Evolutionary conservation across 1,140 invertebrate species (phyloP).

Genomic region (Micrasema longulum): DNA sequence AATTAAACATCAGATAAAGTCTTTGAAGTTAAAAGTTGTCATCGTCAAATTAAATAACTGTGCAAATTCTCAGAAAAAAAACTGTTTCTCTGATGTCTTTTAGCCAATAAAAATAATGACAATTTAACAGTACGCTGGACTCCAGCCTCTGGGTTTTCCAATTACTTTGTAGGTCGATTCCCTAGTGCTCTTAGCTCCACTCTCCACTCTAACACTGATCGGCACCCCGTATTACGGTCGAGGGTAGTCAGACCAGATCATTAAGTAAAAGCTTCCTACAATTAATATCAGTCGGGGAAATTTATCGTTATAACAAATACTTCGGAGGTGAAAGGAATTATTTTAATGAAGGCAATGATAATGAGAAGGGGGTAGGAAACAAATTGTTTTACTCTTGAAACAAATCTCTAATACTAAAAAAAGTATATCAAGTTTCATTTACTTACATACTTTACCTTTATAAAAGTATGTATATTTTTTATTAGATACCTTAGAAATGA

Average conservation of each 20-base stretch:
- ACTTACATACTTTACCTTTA: too few relatives aligned
- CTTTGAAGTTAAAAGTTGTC: too few relatives aligned
- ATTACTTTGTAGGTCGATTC: constrained; percentile 39
- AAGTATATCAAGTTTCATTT: too few relatives aligned
- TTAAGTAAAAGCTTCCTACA: constrained; percentile 42
- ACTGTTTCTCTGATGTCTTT: not conserved
- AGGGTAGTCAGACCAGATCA: constrained; percentile 16
- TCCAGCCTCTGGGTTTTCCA: constrained; percentile 20
- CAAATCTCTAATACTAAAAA: not conserved
- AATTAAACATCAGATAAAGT: too few relatives aligned
- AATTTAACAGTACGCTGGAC: constrained; percentile 17
- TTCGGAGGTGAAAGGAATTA: not conserved
- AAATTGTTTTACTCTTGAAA: not conserved
- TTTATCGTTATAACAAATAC: constrained; percentile 20
- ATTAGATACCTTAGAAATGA: too few relatives aligned
- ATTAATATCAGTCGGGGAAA: constrained; percentile 38
- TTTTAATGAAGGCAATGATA: constrained; percentile 4
- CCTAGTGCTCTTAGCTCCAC: constrained; percentile 7
- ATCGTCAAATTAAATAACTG: too few relatives aligned
- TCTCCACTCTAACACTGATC: not conserved
- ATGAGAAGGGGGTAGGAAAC: not conserved
- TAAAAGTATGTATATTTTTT: too few relatives aligned
- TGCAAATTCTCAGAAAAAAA: not conserved
- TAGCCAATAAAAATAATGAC: constrained; percentile 7
- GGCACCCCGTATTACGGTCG: not conserved